Evolutionary conservation across 1,140 invertebrate species (phyloP).

Genomic region (Megalonaias nervosa): DNA sequence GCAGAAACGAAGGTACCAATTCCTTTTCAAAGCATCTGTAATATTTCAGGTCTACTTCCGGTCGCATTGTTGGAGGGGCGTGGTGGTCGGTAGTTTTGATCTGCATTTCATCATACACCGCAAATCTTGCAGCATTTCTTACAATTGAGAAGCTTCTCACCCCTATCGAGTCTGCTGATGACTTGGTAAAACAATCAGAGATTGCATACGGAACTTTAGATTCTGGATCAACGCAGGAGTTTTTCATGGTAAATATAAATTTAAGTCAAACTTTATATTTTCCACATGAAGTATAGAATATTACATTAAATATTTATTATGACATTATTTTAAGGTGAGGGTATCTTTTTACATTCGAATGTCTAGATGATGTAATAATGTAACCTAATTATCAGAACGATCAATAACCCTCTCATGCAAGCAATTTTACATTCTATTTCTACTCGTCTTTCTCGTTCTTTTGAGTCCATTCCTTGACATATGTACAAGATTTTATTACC

Average conservation of each 20-base stretch:
- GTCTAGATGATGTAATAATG: too few relatives aligned
- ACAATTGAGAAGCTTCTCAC: constrained; percentile 67
- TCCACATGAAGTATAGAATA: too few relatives aligned
- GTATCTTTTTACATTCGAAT: too few relatives aligned
- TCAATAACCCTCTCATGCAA: too few relatives aligned
- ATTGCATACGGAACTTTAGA: constrained; percentile 67
- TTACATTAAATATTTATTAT: too few relatives aligned
- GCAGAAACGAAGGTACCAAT: background rate
- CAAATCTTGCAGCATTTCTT: constrained; percentile 70
- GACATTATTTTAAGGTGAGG: too few relatives aligned
- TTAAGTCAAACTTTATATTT: too few relatives aligned
- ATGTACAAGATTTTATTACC: background rate
- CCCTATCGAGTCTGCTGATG: constrained; percentile 67
- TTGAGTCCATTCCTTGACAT: background rate
- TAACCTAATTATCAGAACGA: too few relatives aligned
- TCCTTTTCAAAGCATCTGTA: background rate
- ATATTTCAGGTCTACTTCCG: constrained; percentile 65
- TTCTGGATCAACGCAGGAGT: constrained; percentile 65
- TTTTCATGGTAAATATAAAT: constrained; percentile 67
- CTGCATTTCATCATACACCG: constrained; percentile 71
- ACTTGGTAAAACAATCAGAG: constrained; percentile 65
- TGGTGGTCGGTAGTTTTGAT: constrained; percentile 71
- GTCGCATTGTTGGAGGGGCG: constrained; percentile 68
- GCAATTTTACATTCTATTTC: too few relatives aligned
- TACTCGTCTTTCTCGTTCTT: background rate